A percentile compares a stretch with the other conserved stretches of the same genome.
These are phyloP conservation scores for Brevimyrus niger DNA, from an alignment of 2,113 vertebrate species.

Conservation along the genomic window DNA sequence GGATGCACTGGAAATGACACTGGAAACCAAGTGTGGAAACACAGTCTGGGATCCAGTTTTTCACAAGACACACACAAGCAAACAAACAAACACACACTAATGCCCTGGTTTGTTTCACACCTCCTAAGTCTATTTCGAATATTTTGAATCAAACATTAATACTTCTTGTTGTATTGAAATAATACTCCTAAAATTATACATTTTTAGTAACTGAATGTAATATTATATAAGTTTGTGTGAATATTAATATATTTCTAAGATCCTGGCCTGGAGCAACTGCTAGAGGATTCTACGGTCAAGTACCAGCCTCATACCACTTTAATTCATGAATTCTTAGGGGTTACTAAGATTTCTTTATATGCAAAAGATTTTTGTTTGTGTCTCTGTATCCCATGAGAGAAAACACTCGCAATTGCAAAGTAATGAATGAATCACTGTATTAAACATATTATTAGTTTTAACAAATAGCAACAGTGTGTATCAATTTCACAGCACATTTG, in stretches of 20 bases:
- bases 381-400: background rate
- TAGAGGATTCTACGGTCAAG: background rate
- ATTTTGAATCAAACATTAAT: background rate
- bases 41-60: background rate
- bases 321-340: background rate
- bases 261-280: background rate
- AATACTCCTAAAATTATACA: background rate
- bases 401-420: background rate
- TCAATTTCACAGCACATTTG: background rate
- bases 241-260: background rate
- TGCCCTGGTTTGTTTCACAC: background rate
- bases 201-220: background rate
- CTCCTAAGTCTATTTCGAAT: background rate
- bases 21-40: too few relatives aligned
- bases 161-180: background rate
- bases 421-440: background rate
- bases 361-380: background rate
- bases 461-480: background rate
- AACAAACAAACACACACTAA: background rate
- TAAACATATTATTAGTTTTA: background rate
- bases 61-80: background rate
- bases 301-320: background rate
- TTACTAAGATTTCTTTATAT: background rate
- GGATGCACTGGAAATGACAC: background rate
- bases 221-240: background rate